Evolutionary conservation across 2,113 vertebrate genomes (phyloP).

Genomic region (Ammodytes marinus): DNA sequence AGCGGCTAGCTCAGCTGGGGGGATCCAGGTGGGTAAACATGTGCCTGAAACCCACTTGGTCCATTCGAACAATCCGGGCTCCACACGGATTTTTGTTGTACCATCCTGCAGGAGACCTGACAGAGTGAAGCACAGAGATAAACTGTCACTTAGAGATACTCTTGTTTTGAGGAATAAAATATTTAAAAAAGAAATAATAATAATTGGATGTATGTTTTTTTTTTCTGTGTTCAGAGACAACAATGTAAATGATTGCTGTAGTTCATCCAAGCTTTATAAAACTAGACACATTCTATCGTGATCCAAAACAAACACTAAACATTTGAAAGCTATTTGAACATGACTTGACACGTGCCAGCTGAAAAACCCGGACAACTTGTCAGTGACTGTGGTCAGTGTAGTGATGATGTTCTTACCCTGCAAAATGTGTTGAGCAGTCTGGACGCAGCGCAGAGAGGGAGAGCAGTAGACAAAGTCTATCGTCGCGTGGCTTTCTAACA

Average conservation of each 20-base stretch:
- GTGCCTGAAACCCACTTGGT: slow-evolving; percentile 97
- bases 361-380: background rate
- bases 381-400: slow-evolving; percentile 5
- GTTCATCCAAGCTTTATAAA: slow-evolving; percentile 1
- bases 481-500: slow-evolving; percentile 91
- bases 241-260: background rate
- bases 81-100: slow-evolving; percentile 92
- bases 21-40: slow-evolving; percentile 92
- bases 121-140: slow-evolving; percentile 9
- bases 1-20: slow-evolving; percentile 89
- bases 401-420: slow-evolving; percentile 85
- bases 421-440: slow-evolving; percentile 96
- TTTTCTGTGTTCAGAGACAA: slow-evolving; percentile 2
- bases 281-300: background rate
- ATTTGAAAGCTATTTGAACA: background rate
- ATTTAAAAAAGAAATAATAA: background rate
- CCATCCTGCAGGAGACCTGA: slow-evolving; percentile 96
- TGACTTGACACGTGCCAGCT: no score
- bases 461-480: slow-evolving; percentile 96
- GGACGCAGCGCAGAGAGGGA: slow-evolving; percentile 95
- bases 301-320: slow-evolving; percentile 4
- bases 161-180: background rate
- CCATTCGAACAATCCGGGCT: slow-evolving; percentile 98
- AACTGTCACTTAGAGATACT: background rate
- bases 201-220: background rate